Conservation (phyloP, 2,113 vertebrate species). For the Perca fluviatilis region DNA sequence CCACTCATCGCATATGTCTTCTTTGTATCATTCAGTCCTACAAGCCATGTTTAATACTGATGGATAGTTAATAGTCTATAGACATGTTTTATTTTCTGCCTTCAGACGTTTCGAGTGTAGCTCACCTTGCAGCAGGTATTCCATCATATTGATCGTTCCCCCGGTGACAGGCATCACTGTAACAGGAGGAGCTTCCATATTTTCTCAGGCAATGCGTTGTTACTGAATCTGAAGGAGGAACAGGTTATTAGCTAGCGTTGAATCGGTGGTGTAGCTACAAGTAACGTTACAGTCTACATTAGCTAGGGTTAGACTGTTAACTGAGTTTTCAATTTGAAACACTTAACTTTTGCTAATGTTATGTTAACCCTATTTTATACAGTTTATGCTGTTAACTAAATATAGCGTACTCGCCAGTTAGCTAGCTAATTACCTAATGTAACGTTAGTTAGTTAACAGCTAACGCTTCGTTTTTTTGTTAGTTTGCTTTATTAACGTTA, state of each 20-base stretch:
- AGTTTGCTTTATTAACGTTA: not conserved
- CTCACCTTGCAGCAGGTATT: conserved; percentile 94
- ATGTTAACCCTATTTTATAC: no score
- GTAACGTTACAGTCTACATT: not conserved
- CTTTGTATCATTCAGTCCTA: not conserved
- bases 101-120: not conserved
- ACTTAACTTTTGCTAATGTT: not conserved
- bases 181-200: conserved; percentile 95
- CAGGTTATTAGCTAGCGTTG: not conserved
- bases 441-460: not conserved
- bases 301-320: not conserved
- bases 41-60: not conserved
- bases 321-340: not conserved
- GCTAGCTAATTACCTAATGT: not conserved
- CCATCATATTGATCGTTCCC: conserved; percentile 97
- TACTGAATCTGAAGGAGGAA: not conserved
- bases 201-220: not conserved
- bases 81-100: not conserved
- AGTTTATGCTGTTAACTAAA: not conserved
- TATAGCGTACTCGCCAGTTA: no score
- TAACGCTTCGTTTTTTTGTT: not conserved
- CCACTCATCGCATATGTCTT: not conserved
- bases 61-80: no score
- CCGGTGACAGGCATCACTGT: conserved; percentile 94
- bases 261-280: no score